phyloP scores from a whole-genome alignment of 2,797 vertebrate genomes.

The Odontamblyopus rebecca region DNA sequence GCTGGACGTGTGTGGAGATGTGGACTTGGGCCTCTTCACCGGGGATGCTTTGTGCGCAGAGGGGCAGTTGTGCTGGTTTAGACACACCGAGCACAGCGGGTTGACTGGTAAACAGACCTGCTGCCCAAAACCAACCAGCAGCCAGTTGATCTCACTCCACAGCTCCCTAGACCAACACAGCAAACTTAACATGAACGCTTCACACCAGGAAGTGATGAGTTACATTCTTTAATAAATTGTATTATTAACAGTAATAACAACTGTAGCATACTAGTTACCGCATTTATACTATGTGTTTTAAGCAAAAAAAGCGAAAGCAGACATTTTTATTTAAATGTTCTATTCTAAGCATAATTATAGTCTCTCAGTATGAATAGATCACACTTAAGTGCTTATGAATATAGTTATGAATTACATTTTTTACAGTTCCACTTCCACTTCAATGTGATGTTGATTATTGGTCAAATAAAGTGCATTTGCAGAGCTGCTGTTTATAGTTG shows the following conservation, averaged over 20 bases:
- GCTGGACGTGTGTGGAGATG: slow-evolving; percentile 21
- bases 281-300: neutral
- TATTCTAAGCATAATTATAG: too few relatives aligned
- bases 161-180: slow-evolving; percentile 79
- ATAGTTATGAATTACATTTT: neutral
- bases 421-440: neutral
- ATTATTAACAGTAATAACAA: neutral
- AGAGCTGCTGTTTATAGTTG: neutral
- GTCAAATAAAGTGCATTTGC: neutral
- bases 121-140: slow-evolving; percentile 96
- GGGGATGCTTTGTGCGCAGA: slow-evolving; percentile 74
- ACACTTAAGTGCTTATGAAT: too few relatives aligned
- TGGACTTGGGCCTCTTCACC: slow-evolving; percentile 56
- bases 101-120: slow-evolving; percentile 88
- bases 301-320: neutral
- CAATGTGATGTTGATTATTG: neutral
- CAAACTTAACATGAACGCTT: neutral
- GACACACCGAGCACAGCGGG: slow-evolving; percentile 86
- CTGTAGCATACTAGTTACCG: neutral
- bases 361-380: too few relatives aligned
- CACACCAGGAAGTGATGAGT: too few relatives aligned
- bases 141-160: slow-evolving; percentile 94
- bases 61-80: slow-evolving; percentile 87
- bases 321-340: too few relatives aligned
- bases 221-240: too few relatives aligned